A percentile compares a stretch with the other conserved stretches of the same genome.
phyloP scores from a whole-genome alignment of 2,113 vertebrate species.

The Pseudorasbora parva region DNA sequence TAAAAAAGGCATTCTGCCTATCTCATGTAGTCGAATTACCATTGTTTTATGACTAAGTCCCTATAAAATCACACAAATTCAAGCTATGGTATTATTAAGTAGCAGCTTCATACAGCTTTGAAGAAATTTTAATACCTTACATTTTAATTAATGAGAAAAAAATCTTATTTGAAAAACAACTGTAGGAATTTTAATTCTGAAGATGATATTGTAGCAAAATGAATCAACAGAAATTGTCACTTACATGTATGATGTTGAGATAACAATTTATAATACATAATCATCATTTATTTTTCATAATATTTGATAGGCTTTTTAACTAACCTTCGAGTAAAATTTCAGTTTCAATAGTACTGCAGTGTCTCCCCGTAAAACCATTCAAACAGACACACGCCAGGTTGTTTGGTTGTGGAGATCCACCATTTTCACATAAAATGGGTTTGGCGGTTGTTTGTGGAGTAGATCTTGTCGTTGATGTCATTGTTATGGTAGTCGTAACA shows the following conservation, averaged over 20 bases:
- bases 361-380: background rate
- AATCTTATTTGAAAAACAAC: background rate
- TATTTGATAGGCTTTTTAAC: background rate
- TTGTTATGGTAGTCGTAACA: background rate
- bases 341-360: background rate
- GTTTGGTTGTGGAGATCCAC: slow-evolving; percentile 39
- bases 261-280: background rate
- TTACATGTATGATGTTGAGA: background rate
- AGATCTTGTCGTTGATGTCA: background rate
- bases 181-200: background rate
- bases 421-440: slow-evolving; percentile 43
- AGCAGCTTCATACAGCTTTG: background rate
- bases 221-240: background rate
- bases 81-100: background rate
- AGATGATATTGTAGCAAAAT: background rate
- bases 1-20: background rate
- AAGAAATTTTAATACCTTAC: background rate
- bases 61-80: background rate
- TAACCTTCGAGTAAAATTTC: slow-evolving; percentile 34
- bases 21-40: background rate
- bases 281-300: background rate
- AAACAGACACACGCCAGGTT: slow-evolving; percentile 30
- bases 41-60: background rate
- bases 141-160: background rate
- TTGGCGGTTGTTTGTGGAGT: background rate